Conservation (phyloP, 2,113 vertebrate species). For the Haliaeetus leucogaster region DNA sequence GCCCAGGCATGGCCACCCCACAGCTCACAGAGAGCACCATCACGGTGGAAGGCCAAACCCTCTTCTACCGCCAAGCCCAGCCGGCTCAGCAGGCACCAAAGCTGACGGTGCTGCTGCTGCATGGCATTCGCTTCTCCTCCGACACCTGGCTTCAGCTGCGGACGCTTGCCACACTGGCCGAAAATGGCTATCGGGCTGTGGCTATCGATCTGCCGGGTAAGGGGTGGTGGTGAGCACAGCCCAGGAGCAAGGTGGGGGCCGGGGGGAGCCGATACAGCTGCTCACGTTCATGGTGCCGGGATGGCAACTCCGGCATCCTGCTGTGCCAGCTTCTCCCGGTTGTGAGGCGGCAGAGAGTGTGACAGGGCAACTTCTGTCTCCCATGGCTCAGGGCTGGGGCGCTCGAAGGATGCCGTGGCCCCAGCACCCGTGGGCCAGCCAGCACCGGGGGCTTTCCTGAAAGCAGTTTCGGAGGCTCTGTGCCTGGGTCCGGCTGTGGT, state of each 20-base stretch:
- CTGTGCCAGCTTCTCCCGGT: background rate
- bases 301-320: background rate
- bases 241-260: fast-evolving
- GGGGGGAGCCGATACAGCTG: fast-evolving
- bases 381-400: constrained; percentile 79
- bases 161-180: constrained; percentile 81
- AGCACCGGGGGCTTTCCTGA: constrained; percentile 82
- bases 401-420: constrained; percentile 78
- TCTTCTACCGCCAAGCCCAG: constrained; percentile 85
- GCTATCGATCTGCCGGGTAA: constrained; percentile 93
- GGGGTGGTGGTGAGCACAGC: background rate
- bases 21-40: constrained; percentile 73
- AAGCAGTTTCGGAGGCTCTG: constrained; percentile 79
- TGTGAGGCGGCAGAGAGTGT: fast-evolving
- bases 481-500: constrained; percentile 79
- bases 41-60: constrained; percentile 70
- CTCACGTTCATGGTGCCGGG: fast-evolving
- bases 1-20: constrained; percentile 73
- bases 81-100: constrained; percentile 25
- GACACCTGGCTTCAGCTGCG: constrained; percentile 87
- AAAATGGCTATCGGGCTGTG: constrained; percentile 83
- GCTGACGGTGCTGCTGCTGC: constrained; percentile 84
- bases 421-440: constrained; percentile 79
- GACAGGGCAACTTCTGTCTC: background rate
- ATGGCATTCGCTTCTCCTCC: constrained; percentile 93